Base-by-base conservation (phyloP, 2,113 vertebrate species). In the Pteropus alecto region DNA sequence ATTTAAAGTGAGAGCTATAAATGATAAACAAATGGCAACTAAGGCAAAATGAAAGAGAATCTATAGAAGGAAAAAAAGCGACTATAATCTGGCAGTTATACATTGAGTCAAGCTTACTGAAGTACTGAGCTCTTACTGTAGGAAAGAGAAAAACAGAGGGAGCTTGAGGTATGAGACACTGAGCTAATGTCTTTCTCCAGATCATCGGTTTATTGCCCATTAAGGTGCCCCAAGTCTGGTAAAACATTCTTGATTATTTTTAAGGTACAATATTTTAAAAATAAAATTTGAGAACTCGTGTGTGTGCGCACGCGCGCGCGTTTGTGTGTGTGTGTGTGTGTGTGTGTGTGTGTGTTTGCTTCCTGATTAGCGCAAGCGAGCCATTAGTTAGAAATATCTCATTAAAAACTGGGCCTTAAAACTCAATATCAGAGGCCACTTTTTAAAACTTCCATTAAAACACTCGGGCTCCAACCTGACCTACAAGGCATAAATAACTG, bases 31-130 rank as follows among this genome's bases (percentile, higher is more conserved):
- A 78, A 91, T 89, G 88, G 58, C 89, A 92, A 38, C 0, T 38
- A 60, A 21, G 38, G 1, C 90, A 96, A 71, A 96, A 77, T 93
- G 54, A 94, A 83, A 93, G 63, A 79, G 54, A 85, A 58, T 54
- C 30, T 94, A 54, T 43, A 85, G 56, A 61, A 92, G 58, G 24
- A 92, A 84, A 24, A 78, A 46, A 63, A 71, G 16, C 24, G 43
- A 41, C 38, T 30, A 41, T 46, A 35, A 58, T 1, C 4, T 43
- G 60, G 46, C 30, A 81, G 70, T 11, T 67, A 2, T 5, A 6
- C 2, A 22, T 0, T 51, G 13, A 14, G 56, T n/a, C 28, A 76
- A 90, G 83, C 58, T 90, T 68, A 19, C 21, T 21, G 8, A 38
- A 90, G 38, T 15, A 14, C 0, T 26, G 6, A 11, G 28, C 13